These are phyloP conservation scores for Prinia subflava DNA, from an alignment of 2,113 vertebrate genomes.

Conservation along the genomic window DNA sequence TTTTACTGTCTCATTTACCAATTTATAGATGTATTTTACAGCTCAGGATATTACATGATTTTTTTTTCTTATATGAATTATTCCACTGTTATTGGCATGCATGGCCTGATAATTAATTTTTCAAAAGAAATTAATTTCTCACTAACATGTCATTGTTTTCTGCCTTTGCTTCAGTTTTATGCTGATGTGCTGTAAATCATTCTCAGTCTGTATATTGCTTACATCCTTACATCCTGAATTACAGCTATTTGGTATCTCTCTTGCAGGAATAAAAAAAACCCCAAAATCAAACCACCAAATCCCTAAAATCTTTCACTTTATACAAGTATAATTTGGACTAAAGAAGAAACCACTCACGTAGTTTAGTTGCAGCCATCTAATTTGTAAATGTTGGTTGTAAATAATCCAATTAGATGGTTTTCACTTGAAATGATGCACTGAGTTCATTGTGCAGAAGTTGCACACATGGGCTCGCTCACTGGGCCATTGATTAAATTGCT, in stretches of 20 bases:
- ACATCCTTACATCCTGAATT: constrained; percentile 19
- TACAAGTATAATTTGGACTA: background rate
- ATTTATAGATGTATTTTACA: background rate
- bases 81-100: background rate
- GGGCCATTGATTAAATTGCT: constrained; percentile 6
- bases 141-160: background rate
- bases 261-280: background rate
- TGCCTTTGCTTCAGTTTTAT: constrained; percentile 39
- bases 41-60: background rate
- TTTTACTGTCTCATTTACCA: background rate
- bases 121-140: background rate
- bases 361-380: background rate
- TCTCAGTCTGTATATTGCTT: background rate
- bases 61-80: background rate
- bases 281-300: background rate
- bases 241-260: background rate
- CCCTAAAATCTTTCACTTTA: constrained; percentile 2
- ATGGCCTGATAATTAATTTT: background rate
- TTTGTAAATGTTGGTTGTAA: constrained; percentile 22
- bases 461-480: background rate
- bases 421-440: background rate
- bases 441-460: background rate
- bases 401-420: constrained; percentile 10
- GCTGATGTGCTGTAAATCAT: constrained; percentile 8
- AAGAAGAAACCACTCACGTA: background rate